Evolutionary conservation across 2,113 vertebrate genomes (phyloP).

Genomic region (Boleophthalmus pectinirostris): DNA sequence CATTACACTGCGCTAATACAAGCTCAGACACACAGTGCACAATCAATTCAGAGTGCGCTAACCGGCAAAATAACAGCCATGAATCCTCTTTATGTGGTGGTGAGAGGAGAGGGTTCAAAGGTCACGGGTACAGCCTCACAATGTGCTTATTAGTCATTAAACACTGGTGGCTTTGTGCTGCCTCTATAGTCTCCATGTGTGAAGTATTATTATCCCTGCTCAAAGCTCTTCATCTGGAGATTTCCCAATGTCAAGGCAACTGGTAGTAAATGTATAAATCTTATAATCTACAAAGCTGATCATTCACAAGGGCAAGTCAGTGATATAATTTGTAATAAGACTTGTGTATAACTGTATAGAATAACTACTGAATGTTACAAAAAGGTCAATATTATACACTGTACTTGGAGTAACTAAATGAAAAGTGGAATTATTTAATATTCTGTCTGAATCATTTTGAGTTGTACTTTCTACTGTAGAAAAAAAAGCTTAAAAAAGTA

Average conservation of each 20-base stretch:
- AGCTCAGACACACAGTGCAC: conserved; percentile 44
- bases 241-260: neutral
- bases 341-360: neutral
- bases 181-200: neutral
- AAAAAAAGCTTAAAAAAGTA: neutral
- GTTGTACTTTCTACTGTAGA: too few relatives aligned
- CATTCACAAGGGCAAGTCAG: neutral
- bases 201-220: conserved; percentile 12
- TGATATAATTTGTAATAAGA: neutral
- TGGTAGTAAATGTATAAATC: neutral
- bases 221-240: conserved; percentile 9
- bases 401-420: too few relatives aligned
- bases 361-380: too few relatives aligned
- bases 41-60: conserved; percentile 56
- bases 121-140: conserved; percentile 48
- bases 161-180: conserved; percentile 21
- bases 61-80: conserved; percentile 62
- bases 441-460: too few relatives aligned
- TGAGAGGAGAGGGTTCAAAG: conserved; percentile 50
- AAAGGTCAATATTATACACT: too few relatives aligned
- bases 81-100: conserved; percentile 67
- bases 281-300: neutral
- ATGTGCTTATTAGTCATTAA: conserved; percentile 65
- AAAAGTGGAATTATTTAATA: too few relatives aligned
- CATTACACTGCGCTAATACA: conserved; percentile 71